phyloP scores from a whole-genome alignment of 2,113 vertebrate species.

The Microcebus jonahi region DNA sequence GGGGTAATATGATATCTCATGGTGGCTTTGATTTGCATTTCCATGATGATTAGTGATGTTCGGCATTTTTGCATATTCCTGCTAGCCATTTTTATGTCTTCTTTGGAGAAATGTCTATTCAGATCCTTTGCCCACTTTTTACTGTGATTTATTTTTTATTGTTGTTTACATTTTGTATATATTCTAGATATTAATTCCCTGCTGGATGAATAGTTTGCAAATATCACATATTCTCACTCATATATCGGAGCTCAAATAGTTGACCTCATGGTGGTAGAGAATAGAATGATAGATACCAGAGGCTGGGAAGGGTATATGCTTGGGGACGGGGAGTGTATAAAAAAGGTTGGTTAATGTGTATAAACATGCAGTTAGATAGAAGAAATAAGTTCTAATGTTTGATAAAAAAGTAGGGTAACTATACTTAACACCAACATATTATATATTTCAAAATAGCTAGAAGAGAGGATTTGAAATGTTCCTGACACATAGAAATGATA shows the following conservation, averaged over 20 bases:
- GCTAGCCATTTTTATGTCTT: background rate
- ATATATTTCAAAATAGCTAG: background rate
- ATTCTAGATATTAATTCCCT: background rate
- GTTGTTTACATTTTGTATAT: background rate
- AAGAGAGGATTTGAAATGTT: background rate
- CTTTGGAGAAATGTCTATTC: background rate
- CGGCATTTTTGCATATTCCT: background rate
- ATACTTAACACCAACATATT: background rate
- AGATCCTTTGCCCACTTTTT: background rate
- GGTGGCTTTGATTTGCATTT: background rate
- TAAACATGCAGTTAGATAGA: background rate
- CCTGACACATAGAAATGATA: background rate
- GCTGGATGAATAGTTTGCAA: background rate
- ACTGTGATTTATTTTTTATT: background rate
- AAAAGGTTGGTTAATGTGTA: background rate
- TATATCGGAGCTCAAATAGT: background rate
- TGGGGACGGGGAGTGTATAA: no score
- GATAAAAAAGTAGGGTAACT: background rate
- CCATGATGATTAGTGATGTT: background rate
- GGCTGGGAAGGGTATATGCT: background rate
- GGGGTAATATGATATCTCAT: background rate
- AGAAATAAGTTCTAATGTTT: background rate
- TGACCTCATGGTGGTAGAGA: background rate
- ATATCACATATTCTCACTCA: background rate
- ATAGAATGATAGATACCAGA: background rate